Conservation (phyloP, 2,113 vertebrate genomes). For the Campylorhamphus procurvoides region DNA sequence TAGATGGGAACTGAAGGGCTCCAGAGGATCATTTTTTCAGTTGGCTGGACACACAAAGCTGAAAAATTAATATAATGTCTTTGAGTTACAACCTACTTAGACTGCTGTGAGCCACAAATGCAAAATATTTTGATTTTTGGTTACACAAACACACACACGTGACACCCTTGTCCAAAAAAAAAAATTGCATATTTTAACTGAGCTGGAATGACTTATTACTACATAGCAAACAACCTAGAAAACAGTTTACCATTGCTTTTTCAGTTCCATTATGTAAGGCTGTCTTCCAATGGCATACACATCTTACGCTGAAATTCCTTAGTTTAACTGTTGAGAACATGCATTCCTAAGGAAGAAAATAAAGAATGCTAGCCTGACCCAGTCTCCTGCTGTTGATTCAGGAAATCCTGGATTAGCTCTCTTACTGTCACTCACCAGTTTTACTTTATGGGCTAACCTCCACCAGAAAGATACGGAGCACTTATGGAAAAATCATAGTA, state of each 20-base stretch:
- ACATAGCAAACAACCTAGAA: not conserved
- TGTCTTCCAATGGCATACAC: not conserved
- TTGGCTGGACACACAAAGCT: not conserved
- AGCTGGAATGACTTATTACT: not conserved
- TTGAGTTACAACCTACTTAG: not conserved
- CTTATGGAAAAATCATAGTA: not conserved
- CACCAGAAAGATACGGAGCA: not conserved
- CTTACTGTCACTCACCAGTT: not conserved
- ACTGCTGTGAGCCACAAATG: not conserved
- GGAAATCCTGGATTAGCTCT: not conserved
- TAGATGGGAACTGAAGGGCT: not conserved
- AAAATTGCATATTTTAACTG: not conserved
- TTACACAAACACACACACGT: not conserved
- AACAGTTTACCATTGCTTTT: not conserved
- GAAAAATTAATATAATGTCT: not conserved
- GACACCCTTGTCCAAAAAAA: no score
- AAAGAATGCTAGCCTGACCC: not conserved
- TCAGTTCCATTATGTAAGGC: not conserved
- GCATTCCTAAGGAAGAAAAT: not conserved
- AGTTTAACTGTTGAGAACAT: not conserved
- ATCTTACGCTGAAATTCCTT: not conserved
- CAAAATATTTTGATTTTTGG: not conserved
- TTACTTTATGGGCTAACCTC: not conserved
- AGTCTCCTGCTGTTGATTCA: not conserved
- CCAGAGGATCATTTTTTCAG: not conserved